phyloP scores from a whole-genome alignment of 2,113 vertebrate genomes.

The Zosterops hypoxanthus region DNA sequence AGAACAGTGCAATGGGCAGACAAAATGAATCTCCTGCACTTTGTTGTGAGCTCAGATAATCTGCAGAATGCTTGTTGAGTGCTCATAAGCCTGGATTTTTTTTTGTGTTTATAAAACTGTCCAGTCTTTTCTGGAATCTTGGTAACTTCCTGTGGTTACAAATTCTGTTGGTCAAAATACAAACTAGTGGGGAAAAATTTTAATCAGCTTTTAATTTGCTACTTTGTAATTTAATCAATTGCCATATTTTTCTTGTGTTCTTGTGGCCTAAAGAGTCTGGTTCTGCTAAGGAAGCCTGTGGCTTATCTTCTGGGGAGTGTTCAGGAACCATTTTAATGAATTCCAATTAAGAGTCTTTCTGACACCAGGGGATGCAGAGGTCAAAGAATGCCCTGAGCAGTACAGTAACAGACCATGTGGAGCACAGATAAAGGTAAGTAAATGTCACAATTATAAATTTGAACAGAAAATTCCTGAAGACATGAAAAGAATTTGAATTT shows the following conservation, averaged over 20 bases:
- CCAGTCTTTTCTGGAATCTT: background rate
- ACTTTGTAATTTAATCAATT: background rate
- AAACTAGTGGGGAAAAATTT: background rate
- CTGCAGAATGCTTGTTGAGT: background rate
- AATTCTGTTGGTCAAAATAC: background rate
- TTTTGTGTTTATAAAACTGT: background rate
- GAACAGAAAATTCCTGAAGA: background rate
- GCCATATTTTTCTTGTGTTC: background rate
- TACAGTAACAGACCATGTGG: background rate
- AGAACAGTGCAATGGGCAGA: background rate
- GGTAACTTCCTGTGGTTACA: background rate
- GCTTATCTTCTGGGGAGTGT: background rate
- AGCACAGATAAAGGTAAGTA: constrained; percentile 24
- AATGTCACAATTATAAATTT: background rate
- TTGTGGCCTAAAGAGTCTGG: background rate
- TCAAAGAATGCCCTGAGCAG: constrained; percentile 17
- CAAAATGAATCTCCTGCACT: background rate
- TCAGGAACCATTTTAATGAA: constrained; percentile 35
- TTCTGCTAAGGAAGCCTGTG: background rate
- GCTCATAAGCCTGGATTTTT: background rate
- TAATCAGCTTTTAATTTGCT: background rate
- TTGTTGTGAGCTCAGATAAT: background rate
- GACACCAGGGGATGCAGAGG: background rate
- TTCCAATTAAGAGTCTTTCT: constrained; percentile 46
- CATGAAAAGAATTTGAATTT: background rate